Evolutionary conservation across 1,140 invertebrate species (phyloP).

Genomic region (Brachionus rubens): DNA sequence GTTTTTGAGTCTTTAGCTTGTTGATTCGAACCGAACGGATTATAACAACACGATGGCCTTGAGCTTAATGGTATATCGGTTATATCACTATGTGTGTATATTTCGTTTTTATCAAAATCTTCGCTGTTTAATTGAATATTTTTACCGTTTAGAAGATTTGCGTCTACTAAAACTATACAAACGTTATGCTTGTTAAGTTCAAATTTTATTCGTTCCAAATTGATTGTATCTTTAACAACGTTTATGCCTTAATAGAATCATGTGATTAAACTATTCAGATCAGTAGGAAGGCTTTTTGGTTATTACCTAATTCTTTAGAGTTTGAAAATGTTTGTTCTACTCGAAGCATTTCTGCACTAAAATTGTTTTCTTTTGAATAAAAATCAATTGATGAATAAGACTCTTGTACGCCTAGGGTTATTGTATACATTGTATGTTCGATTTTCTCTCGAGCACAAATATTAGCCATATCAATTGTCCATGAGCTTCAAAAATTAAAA

Average conservation of each 20-base stretch:
- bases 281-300: too few species aligned
- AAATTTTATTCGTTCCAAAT: conserved; percentile 3
- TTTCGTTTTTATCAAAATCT: neutral
- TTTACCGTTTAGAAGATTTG: conserved; percentile 26
- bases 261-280: too few species aligned
- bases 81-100: neutral
- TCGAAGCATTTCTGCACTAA: neutral
- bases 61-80: neutral
- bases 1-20: neutral
- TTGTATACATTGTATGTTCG: conserved; percentile 20
- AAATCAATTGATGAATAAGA: conserved; percentile 8
- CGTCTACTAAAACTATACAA: conserved; percentile 38
- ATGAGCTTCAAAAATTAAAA: neutral
- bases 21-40: neutral
- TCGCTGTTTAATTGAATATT: conserved; percentile 16
- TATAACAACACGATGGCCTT: neutral
- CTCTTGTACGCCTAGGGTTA: conserved; percentile 21
- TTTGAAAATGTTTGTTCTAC: conserved; percentile 26
- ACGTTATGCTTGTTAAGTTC: conserved; percentile 15
- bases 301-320: neutral
- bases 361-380: conserved; percentile 20
- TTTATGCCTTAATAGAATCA: conserved; percentile 40
- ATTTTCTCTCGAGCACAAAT: conserved; percentile 15
- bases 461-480: conserved; percentile 46
- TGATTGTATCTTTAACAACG: neutral